A percentile compares a stretch with the other conserved stretches of the same genome.
Evolutionary conservation across 1,140 invertebrate genomes (phyloP).

Genomic region (Heliconius melpomene): DNA sequence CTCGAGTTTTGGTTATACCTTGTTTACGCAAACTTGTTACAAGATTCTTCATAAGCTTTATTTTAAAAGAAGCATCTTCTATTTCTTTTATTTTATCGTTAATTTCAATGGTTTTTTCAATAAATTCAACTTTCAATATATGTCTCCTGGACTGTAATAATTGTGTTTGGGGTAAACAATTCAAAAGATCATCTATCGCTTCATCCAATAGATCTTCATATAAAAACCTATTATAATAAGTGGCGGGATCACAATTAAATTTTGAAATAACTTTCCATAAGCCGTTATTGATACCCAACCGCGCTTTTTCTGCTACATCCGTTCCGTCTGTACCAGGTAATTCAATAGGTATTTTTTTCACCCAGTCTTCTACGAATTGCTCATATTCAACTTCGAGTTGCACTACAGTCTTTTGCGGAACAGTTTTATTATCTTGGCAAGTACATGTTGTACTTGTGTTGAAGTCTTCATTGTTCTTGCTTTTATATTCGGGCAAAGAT

Average conservation of each 20-base stretch:
- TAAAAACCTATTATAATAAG: constrained; percentile 51
- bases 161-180: constrained; percentile 49
- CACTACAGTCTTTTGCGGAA: constrained; percentile 19
- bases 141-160: constrained; percentile 50
- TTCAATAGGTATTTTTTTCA: constrained; percentile 54
- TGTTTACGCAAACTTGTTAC: constrained; percentile 40
- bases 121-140: constrained; percentile 53
- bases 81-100: constrained; percentile 45
- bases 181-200: constrained; percentile 56
- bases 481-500: neutral
- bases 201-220: constrained; percentile 62
- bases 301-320: constrained; percentile 44
- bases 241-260: constrained; percentile 52
- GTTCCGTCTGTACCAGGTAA: constrained; percentile 40
- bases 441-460: neutral
- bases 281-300: constrained; percentile 52
- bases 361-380: constrained; percentile 57
- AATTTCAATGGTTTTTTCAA: constrained; percentile 51
- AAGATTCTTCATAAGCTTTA: constrained; percentile 50
- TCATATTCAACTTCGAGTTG: constrained; percentile 54
- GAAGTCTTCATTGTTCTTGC: neutral
- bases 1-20: constrained; percentile 19
- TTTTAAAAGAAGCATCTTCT: constrained; percentile 46
- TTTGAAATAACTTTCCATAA: constrained; percentile 57
- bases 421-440: neutral